These are phyloP conservation scores for Nymphalis io DNA, from an alignment of 1,140 invertebrate species.

Conservation along the genomic window DNA sequence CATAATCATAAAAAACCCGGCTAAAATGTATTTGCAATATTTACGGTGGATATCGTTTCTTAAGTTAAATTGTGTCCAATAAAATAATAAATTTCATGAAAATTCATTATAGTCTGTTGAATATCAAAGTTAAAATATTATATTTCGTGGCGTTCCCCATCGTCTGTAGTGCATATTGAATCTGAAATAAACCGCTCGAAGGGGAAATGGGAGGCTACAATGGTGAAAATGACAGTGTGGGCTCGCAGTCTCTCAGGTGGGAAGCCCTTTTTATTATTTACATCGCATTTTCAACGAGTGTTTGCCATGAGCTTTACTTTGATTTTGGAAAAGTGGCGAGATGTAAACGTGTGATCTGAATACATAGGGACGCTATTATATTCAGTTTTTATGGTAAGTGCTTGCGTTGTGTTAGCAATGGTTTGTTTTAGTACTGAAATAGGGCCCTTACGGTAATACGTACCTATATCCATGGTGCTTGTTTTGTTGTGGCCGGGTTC, in stretches of 20 bases:
- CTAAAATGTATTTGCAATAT: neutral
- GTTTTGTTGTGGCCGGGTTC: slow-evolving; percentile 11
- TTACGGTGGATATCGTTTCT: neutral
- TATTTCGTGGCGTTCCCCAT: slow-evolving; percentile 32
- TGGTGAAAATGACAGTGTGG: slow-evolving; percentile 66
- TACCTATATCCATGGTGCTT: slow-evolving; percentile 11
- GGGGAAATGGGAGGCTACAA: slow-evolving; percentile 57
- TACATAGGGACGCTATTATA: slow-evolving; percentile 53
- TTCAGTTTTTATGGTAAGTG: slow-evolving; percentile 64
- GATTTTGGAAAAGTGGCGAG: slow-evolving; percentile 71
- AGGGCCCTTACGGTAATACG: slow-evolving; percentile 34
- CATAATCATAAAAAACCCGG: too few relatives aligned
- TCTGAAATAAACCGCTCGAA: slow-evolving; percentile 68
- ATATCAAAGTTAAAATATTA: slow-evolving; percentile 31
- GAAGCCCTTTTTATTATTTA: slow-evolving; percentile 78
- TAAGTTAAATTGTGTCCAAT: neutral
- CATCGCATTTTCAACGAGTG: slow-evolving; percentile 79
- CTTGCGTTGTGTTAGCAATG: slow-evolving; percentile 49
- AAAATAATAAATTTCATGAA: slow-evolving; percentile 15
- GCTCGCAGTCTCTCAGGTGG: slow-evolving; percentile 57
- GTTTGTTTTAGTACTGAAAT: slow-evolving; percentile 41
- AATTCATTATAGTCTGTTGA: slow-evolving; percentile 18
- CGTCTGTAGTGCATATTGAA: slow-evolving; percentile 39
- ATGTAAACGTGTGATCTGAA: slow-evolving; percentile 73
- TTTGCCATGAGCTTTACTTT: slow-evolving; percentile 77